Evolutionary conservation across 2,797 vertebrate species (phyloP).

Genomic region (Meda fulgida): DNA sequence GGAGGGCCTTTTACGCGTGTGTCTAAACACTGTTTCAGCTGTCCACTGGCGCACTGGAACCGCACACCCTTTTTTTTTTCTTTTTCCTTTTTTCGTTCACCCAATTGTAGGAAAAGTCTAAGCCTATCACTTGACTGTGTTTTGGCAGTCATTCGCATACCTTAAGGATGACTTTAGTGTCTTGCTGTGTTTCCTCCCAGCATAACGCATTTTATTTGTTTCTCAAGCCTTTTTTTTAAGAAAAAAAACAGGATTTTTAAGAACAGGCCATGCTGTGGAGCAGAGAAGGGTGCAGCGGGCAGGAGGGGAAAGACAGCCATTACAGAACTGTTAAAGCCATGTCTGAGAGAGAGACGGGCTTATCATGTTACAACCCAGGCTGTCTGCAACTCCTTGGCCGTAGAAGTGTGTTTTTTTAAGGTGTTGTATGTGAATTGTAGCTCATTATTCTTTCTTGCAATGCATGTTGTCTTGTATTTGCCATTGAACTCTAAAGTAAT

Average conservation of each 20-base stretch:
- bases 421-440: slow-evolving; percentile 31
- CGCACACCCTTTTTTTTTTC: slow-evolving; percentile 9
- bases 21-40: slow-evolving; percentile 38
- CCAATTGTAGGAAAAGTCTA: slow-evolving; percentile 41
- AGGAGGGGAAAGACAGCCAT: slow-evolving; percentile 64
- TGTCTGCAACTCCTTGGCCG: slow-evolving; percentile 55
- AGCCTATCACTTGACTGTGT: slow-evolving; percentile 56
- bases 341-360: slow-evolving; percentile 67
- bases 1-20: slow-evolving; percentile 17
- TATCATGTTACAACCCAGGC: slow-evolving; percentile 66
- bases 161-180: slow-evolving; percentile 66
- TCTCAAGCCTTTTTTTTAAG: slow-evolving; percentile 65
- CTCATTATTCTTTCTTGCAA: background rate
- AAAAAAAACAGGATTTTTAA: slow-evolving; percentile 66
- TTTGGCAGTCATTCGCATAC: slow-evolving; percentile 65
- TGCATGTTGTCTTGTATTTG: background rate
- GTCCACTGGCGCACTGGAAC: slow-evolving; percentile 61
- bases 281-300: slow-evolving; percentile 49
- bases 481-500: background rate
- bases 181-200: slow-evolving; percentile 52
- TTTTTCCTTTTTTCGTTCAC: slow-evolving; percentile 15
- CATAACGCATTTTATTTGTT: slow-evolving; percentile 10
- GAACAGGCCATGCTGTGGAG: slow-evolving; percentile 48
- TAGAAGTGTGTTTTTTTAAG: slow-evolving; percentile 46
- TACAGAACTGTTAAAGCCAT: slow-evolving; percentile 67